phyloP scores from a whole-genome alignment of 2,797 vertebrate species.

The Tauraco hartlaubi region DNA sequence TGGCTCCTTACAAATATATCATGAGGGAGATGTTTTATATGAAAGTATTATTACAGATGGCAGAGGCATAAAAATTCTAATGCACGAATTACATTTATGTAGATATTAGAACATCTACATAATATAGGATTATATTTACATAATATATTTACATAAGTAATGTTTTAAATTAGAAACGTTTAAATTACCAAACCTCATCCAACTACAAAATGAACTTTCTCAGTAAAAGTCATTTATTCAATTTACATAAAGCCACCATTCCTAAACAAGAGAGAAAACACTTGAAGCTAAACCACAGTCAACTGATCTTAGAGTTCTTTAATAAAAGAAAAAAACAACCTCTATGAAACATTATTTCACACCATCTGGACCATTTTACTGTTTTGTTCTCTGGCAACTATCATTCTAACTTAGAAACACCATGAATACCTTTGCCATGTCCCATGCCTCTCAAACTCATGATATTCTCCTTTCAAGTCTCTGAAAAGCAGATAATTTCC shows the following conservation, averaged over 20 bases:
- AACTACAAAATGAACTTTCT: background rate
- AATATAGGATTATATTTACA: background rate
- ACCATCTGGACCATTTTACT: background rate
- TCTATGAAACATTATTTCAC: background rate
- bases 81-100: background rate
- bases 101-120: background rate
- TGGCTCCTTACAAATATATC: background rate
- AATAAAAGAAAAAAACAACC: background rate
- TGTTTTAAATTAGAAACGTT: background rate
- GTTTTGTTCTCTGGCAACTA: background rate
- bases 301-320: background rate
- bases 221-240: background rate
- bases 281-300: background rate
- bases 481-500: background rate
- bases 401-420: background rate
- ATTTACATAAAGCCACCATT: background rate
- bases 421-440: background rate
- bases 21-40: background rate
- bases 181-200: background rate
- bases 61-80: background rate
- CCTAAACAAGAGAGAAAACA: background rate
- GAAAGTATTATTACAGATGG: background rate
- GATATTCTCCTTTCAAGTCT: background rate
- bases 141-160: background rate
- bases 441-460: background rate